Evolutionary conservation across 2,797 vertebrate genomes (phyloP).

Genomic region (Tarsius wallacei): DNA sequence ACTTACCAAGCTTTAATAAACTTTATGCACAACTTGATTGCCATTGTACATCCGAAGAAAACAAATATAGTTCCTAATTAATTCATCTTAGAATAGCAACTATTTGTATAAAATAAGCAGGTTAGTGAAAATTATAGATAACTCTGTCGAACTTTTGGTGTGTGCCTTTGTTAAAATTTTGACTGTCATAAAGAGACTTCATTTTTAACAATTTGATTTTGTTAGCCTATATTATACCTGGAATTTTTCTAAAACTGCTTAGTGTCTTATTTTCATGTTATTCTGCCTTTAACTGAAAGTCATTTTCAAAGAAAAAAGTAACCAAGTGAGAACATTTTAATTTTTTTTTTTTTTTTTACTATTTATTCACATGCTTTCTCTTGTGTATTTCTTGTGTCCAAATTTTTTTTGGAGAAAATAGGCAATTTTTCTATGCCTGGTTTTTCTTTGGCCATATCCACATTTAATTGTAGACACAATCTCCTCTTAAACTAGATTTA

Average conservation of each 20-base stretch:
- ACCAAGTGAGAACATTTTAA: background rate
- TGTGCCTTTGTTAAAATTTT: constrained; percentile 80
- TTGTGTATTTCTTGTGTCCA: background rate
- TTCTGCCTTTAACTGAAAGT: constrained; percentile 25
- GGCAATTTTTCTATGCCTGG: background rate
- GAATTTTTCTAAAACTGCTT: constrained; percentile 1
- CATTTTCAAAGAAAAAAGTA: constrained; percentile 17
- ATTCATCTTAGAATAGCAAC: constrained; percentile 85
- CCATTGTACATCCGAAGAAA: constrained; percentile 79
- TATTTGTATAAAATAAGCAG: constrained; percentile 81
- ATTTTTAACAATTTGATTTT: constrained; percentile 25
- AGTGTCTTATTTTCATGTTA: constrained; percentile 46
- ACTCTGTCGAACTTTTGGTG: constrained; percentile 75
- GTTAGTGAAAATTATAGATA: constrained; percentile 79
- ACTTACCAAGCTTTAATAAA: constrained; percentile 81
- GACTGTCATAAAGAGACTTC: constrained; percentile 58
- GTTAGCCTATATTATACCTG: constrained; percentile 12
- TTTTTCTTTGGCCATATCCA: constrained; percentile 22
- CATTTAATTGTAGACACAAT: constrained; percentile 4
- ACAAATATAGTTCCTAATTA: constrained; percentile 88
- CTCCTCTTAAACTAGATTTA: constrained; percentile 24
- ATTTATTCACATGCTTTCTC: background rate
- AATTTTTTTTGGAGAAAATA: background rate
- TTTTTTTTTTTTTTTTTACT: constrained; percentile 24
- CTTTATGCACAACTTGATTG: constrained; percentile 80